Percentiles rank a stretch among this genome's conserved stretches.
Evolutionary conservation across 2,888 invertebrate species (phyloP).

Genomic region (Drosophila cognata): DNA sequence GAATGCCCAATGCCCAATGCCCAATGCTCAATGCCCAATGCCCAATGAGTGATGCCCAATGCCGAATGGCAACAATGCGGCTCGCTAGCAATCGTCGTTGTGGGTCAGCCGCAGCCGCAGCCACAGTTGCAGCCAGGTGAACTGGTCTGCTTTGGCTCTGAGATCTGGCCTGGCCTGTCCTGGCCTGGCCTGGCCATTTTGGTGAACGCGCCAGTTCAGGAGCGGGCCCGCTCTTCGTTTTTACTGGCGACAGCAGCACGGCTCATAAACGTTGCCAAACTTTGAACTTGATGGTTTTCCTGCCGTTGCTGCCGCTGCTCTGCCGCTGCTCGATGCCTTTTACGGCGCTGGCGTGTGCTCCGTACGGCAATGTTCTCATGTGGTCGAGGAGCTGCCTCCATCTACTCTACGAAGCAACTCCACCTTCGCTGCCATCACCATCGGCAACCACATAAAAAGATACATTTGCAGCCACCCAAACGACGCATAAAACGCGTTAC

Average conservation of each 20-base stretch:
- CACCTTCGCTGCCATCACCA: conserved; percentile 7
- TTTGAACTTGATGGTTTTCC: conserved; percentile 81
- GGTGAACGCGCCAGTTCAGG: neutral
- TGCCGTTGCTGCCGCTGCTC: conserved; percentile 18
- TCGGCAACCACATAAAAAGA: conserved; percentile 74
- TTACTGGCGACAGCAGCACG: conserved; percentile 70
- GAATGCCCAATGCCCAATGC: neutral
- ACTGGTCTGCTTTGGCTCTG: neutral
- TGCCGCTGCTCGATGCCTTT: conserved; percentile 50
- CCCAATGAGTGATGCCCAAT: neutral
- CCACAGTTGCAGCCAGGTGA: conserved; percentile 40
- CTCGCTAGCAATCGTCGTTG: conserved; percentile 3
- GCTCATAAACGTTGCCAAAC: conserved; percentile 81
- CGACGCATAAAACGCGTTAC: conserved; percentile 81
- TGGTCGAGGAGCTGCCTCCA: conserved; percentile 31
- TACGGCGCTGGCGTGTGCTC: conserved; percentile 73
- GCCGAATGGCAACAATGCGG: conserved; percentile 19
- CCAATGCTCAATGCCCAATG: neutral
- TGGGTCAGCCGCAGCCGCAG: conserved; percentile 8
- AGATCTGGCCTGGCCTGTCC: neutral
- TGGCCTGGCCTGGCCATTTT: conserved; percentile 14
- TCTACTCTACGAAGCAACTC: neutral
- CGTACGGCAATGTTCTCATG: conserved; percentile 46
- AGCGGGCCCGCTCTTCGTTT: conserved; percentile 55
- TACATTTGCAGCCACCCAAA: conserved; percentile 80